Conservation (phyloP, 2,797 vertebrate species). For the Cyprinella venusta region DNA sequence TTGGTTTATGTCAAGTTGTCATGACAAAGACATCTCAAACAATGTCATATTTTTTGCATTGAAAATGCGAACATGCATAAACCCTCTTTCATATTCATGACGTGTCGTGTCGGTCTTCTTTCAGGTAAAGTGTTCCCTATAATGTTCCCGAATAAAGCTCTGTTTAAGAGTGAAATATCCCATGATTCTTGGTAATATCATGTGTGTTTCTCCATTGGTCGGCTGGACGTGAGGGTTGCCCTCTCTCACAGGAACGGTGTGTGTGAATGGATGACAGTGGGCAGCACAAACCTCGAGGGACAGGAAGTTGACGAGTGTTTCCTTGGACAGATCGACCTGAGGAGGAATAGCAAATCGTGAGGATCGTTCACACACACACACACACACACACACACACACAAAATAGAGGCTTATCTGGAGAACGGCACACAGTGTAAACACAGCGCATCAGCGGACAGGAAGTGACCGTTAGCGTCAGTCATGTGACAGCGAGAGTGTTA, state of each 20-base stretch:
- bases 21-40: too few relatives aligned
- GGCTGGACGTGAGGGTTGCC: conserved; percentile 30
- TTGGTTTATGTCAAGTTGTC: too few relatives aligned
- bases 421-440: conserved; percentile 38
- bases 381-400: too few relatives aligned
- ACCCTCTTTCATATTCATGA: too few relatives aligned
- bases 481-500: too few relatives aligned
- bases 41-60: too few relatives aligned
- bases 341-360: conserved; percentile 44
- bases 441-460: conserved; percentile 33
- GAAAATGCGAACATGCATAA: too few relatives aligned
- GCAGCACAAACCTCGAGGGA: conserved; percentile 86
- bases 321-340: conserved; percentile 95
- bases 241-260: conserved; percentile 56
- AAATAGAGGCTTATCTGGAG: conserved; percentile 59
- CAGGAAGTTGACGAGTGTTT: conserved; percentile 92
- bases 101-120: too few relatives aligned
- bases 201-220: neutral
- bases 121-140: too few relatives aligned
- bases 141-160: too few relatives aligned
- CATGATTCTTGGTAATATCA: neutral
- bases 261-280: conserved; percentile 71
- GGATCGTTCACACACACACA: neutral
- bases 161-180: neutral
- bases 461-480: neutral